phyloP scores from a whole-genome alignment of 2,888 invertebrate genomes.

The Stratiomys singularior region DNA sequence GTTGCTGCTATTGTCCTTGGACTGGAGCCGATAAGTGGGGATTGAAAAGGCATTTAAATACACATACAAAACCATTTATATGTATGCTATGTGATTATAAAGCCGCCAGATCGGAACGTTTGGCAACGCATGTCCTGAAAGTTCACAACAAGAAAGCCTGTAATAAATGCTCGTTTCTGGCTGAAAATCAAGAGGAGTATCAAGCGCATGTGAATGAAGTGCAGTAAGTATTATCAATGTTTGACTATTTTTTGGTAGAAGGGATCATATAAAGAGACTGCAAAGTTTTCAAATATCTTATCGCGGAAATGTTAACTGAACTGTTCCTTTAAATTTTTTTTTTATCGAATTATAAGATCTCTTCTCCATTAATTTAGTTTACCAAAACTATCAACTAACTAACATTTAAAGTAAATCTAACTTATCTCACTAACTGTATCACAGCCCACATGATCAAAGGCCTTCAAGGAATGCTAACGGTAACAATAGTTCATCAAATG shows the following conservation, averaged over 20 bases:
- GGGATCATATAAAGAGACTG: too few species aligned
- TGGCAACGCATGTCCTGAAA: constrained; percentile 89
- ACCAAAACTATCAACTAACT: too few species aligned
- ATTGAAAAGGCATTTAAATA: constrained; percentile 89
- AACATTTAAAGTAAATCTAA: neutral
- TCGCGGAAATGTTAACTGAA: too few species aligned
- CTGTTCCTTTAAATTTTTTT: too few species aligned
- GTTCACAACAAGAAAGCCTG: constrained; percentile 93
- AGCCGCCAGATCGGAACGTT: constrained; percentile 88
- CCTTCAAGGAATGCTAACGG: constrained; percentile 60
- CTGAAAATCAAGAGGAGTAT: constrained; percentile 83
- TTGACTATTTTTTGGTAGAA: too few species aligned
- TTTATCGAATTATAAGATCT: too few species aligned
- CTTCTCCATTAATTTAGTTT: too few species aligned
- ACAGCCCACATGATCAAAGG: constrained; percentile 63
- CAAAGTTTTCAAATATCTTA: too few species aligned
- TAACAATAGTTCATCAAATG: constrained; percentile 53
- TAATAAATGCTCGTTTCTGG: constrained; percentile 87
- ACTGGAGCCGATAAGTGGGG: constrained; percentile 95
- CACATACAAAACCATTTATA: constrained; percentile 90
- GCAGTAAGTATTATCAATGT: constrained; percentile 81
- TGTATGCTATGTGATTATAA: constrained; percentile 93
- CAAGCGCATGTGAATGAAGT: constrained; percentile 81
- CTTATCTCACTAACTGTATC: neutral
- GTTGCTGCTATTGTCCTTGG: constrained; percentile 92